These are phyloP conservation scores for Scytalopus superciliaris DNA, from an alignment of 2,113 vertebrate genomes.

Conservation along the genomic window DNA sequence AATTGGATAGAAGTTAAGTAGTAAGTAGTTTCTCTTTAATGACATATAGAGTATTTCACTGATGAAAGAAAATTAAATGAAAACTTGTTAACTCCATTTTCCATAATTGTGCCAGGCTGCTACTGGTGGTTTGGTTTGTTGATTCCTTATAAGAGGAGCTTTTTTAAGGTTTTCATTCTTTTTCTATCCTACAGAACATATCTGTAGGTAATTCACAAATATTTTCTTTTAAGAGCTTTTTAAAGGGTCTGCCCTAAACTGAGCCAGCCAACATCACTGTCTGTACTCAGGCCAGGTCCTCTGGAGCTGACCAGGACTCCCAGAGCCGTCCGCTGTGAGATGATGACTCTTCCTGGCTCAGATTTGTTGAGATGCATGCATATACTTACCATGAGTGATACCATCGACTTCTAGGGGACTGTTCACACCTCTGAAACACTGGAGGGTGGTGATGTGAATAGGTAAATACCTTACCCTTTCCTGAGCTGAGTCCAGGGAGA, in stretches of 20 bases:
- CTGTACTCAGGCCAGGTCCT: neutral
- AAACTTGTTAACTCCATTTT: neutral
- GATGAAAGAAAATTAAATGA: neutral
- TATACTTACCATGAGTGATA: neutral
- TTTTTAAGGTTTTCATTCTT: neutral
- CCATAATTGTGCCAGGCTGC: neutral
- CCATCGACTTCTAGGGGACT: neutral
- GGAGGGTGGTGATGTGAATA: neutral
- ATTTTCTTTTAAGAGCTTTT: neutral
- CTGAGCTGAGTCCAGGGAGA: neutral
- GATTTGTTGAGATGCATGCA: neutral
- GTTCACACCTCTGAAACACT: neutral
- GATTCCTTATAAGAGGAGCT: fast-evolving
- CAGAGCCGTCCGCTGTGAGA: neutral
- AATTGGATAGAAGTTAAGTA: neutral
- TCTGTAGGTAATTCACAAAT: neutral
- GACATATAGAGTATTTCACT: neutral
- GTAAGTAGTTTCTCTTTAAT: neutral
- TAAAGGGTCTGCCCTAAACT: neutral
- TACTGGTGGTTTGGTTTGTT: neutral
- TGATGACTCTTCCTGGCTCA: neutral
- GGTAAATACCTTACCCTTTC: neutral
- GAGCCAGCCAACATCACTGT: neutral
- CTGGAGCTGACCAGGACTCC: neutral
- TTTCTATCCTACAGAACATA: neutral